Conservation (phyloP, 2,797 vertebrate genomes). For the Falco naumanni region DNA sequence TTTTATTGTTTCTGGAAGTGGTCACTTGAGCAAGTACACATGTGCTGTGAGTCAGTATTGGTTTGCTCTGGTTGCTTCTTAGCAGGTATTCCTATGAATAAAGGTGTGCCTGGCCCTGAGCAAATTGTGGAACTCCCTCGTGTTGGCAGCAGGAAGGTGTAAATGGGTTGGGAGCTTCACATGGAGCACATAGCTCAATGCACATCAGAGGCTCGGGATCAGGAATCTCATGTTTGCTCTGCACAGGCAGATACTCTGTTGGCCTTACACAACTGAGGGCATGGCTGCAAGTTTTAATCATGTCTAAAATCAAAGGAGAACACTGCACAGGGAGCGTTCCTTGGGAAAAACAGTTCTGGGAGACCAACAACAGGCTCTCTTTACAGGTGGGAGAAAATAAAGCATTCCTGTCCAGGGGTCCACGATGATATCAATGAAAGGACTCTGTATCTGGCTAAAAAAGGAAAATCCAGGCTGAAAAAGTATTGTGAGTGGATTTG, state of each 20-base stretch:
- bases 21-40: slow-evolving; percentile 37
- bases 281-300: slow-evolving; percentile 37
- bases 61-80: slow-evolving; percentile 45
- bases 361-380: background rate
- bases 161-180: background rate
- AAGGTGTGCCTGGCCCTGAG: slow-evolving; percentile 55
- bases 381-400: background rate
- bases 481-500: background rate
- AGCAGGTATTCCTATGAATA: slow-evolving; percentile 41
- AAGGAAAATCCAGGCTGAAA: background rate
- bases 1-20: slow-evolving; percentile 59
- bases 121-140: slow-evolving; percentile 65
- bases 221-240: slow-evolving; percentile 26
- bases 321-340: background rate
- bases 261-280: slow-evolving; percentile 32
- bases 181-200: background rate
- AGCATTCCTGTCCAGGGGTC: background rate
- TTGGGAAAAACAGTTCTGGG: slow-evolving; percentile 10
- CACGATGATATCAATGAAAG: background rate
- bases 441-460: background rate
- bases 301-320: slow-evolving; percentile 21
- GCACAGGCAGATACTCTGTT: background rate
- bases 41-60: slow-evolving; percentile 27
- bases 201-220: slow-evolving; percentile 24
- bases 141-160: slow-evolving; percentile 36